These are phyloP conservation scores for Ceyx margarethae DNA, from an alignment of 2,113 vertebrate genomes.

Conservation along the genomic window DNA sequence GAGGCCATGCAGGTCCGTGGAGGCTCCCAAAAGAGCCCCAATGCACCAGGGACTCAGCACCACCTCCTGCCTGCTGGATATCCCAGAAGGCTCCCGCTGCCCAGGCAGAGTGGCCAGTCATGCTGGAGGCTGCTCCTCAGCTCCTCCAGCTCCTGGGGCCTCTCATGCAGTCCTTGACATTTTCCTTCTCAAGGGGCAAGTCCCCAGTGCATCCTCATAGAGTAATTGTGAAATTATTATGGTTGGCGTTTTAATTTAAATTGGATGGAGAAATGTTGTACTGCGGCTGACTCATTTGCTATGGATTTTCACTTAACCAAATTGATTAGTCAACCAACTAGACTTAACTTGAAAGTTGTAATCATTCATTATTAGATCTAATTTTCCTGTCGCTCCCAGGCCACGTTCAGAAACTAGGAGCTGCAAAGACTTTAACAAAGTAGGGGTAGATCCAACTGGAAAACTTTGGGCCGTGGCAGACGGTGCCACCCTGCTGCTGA, in stretches of 20 bases:
- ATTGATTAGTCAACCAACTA: conserved; percentile 86
- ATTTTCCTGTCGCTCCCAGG: conserved; percentile 70
- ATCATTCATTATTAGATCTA: conserved; percentile 84
- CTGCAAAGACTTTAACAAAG: conserved; percentile 4
- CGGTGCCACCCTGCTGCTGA: rapidly evolving
- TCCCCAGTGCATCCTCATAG: conserved; percentile 74
- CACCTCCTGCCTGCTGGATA: rapidly evolving
- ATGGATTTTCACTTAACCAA: conserved; percentile 88
- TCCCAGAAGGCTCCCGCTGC: rapidly evolving
- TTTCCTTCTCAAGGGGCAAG: conserved; percentile 72
- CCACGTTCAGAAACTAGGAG: conserved; percentile 63
- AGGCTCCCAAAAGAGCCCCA: neutral
- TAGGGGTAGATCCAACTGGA: neutral
- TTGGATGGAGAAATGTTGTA: conserved; percentile 83
- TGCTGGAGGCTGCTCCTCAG: neutral
- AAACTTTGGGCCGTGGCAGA: rapidly evolving
- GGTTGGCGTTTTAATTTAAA: conserved; percentile 83
- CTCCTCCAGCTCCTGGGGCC: neutral
- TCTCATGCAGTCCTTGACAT: conserved; percentile 71
- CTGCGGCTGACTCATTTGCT: conserved; percentile 81
- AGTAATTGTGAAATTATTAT: conserved; percentile 81
- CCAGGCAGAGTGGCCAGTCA: neutral
- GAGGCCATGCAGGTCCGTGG: neutral
- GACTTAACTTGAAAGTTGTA: conserved; percentile 83
- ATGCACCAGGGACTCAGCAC: neutral